Percentiles rank a stretch among this genome's conserved stretches.
phyloP scores from a whole-genome alignment of 2,888 invertebrate species.

The Caradrina clavipalpis region DNA sequence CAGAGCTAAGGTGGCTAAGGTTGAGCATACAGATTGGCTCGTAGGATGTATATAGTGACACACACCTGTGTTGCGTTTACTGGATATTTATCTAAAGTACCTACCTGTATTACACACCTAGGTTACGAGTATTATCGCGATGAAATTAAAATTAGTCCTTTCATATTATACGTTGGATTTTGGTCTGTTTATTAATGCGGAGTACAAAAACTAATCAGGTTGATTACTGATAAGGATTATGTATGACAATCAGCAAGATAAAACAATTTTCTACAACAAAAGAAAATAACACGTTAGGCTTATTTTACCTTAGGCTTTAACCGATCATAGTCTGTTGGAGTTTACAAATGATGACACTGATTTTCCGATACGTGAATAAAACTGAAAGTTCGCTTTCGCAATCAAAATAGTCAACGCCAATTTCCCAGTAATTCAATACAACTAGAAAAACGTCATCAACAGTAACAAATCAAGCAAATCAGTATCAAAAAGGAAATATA shows the following conservation, averaged over 20 bases:
- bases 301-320: not conserved
- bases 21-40: slow-evolving; percentile 32
- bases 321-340: not conserved
- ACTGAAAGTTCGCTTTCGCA: not conserved
- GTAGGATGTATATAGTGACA: slow-evolving; percentile 16
- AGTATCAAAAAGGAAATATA: slow-evolving; percentile 29
- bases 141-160: slow-evolving; percentile 7
- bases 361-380: not conserved
- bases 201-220: slow-evolving; percentile 10
- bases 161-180: slow-evolving; percentile 18
- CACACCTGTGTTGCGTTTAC: slow-evolving; percentile 28
- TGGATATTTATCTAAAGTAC: slow-evolving; percentile 27
- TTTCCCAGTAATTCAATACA: not conserved
- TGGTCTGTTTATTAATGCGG: slow-evolving; percentile 27
- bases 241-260: slow-evolving; percentile 5
- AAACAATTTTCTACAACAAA: not conserved
- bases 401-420: not conserved
- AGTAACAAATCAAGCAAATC: slow-evolving; percentile 8
- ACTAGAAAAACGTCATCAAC: not conserved
- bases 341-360: not conserved
- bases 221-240: slow-evolving; percentile 25
- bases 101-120: slow-evolving; percentile 5
- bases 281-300: not conserved
- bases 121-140: slow-evolving; percentile 2
- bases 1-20: slow-evolving; percentile 10